These are phyloP conservation scores for Acleris emargana DNA, from an alignment of 2,888 invertebrate genomes.

Conservation along the genomic window DNA sequence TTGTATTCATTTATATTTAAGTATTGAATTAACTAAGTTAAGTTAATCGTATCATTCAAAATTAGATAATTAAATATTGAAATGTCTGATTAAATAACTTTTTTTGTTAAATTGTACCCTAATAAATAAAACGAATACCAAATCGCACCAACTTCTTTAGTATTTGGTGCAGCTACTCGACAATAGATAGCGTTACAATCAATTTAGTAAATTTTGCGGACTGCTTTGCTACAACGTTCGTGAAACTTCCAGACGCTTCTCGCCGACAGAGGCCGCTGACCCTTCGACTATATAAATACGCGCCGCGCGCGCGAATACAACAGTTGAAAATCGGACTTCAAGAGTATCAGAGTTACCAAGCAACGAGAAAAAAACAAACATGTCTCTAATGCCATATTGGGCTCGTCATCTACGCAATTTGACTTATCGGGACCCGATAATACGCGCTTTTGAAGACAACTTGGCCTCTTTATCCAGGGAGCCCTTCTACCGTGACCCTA, in stretches of 20 bases:
- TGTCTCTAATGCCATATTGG: slow-evolving; percentile 77
- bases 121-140: too few species aligned
- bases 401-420: slow-evolving; percentile 70
- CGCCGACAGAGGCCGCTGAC: slow-evolving; percentile 58
- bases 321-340: slow-evolving; percentile 49
- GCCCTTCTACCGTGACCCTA: slow-evolving; percentile 72
- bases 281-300: slow-evolving; percentile 59
- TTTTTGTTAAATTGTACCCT: too few species aligned
- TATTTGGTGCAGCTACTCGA: slow-evolving; percentile 37
- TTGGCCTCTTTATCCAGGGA: slow-evolving; percentile 63
- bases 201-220: not conserved
- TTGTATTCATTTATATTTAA: not conserved
- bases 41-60: too few species aligned
- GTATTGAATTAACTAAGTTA: too few species aligned
- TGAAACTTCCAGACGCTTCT: slow-evolving; percentile 55
- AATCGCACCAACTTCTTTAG: not conserved
- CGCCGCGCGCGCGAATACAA: slow-evolving; percentile 40
- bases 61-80: too few species aligned
- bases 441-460: slow-evolving; percentile 65
- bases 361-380: slow-evolving; percentile 37
- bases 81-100: too few species aligned
- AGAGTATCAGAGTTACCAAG: slow-evolving; percentile 36
- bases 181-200: slow-evolving; percentile 53
- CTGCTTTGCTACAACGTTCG: slow-evolving; percentile 55
- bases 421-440: slow-evolving; percentile 64